Conservation (phyloP, 2,113 vertebrate genomes). For the Boleophthalmus pectinirostris region DNA sequence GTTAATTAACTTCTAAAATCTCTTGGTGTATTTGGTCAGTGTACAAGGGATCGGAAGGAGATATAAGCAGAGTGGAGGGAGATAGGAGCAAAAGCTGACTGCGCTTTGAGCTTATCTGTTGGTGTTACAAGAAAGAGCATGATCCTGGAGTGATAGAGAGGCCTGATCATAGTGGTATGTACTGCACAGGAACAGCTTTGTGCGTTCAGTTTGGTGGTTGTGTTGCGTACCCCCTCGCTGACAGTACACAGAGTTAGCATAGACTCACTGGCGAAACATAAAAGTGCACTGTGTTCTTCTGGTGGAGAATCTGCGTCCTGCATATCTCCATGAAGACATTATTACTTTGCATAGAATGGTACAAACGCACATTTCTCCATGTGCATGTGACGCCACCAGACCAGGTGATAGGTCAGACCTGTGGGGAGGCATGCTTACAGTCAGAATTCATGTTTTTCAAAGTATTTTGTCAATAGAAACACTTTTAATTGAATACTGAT, state of each 20-base stretch:
- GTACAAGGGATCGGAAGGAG: slow-evolving; percentile 50
- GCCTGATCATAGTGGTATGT: slow-evolving; percentile 29
- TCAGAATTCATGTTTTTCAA: too few relatives aligned
- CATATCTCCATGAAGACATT: too few relatives aligned
- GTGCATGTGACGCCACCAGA: too few relatives aligned
- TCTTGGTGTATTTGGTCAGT: slow-evolving; percentile 49
- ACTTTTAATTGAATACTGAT: too few relatives aligned
- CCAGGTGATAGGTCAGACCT: too few relatives aligned
- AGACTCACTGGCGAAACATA: background rate
- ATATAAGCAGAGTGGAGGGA: slow-evolving; percentile 47
- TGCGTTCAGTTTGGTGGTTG: slow-evolving; percentile 11
- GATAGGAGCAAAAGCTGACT: slow-evolving; percentile 45
- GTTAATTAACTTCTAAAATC: slow-evolving; percentile 75
- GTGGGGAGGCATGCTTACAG: too few relatives aligned
- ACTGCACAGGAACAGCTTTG: slow-evolving; percentile 16
- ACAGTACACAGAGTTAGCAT: background rate
- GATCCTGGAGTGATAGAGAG: slow-evolving; percentile 34
- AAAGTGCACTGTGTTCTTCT: too few relatives aligned
- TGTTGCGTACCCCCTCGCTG: background rate
- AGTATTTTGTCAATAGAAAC: too few relatives aligned
- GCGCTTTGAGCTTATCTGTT: slow-evolving; percentile 52
- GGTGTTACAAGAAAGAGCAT: slow-evolving; percentile 21
- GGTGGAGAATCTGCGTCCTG: too few relatives aligned
- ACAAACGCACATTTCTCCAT: too few relatives aligned
- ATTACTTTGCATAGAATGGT: too few relatives aligned